phyloP scores from a whole-genome alignment of 2,797 vertebrate genomes.

The Sebastolobus alascanus region DNA sequence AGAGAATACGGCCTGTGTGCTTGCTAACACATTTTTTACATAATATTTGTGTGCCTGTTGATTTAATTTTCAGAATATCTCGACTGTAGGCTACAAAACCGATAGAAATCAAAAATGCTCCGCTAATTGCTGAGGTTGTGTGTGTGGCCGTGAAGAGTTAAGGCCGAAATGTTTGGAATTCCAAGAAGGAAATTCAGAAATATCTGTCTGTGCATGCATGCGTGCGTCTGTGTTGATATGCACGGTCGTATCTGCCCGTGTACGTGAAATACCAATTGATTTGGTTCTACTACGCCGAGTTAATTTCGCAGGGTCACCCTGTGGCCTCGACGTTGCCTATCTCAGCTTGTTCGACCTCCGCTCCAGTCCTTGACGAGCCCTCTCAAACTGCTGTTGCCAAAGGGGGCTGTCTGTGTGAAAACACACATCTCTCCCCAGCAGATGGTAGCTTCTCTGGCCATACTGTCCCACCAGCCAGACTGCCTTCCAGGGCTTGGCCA shows the following conservation, averaged over 20 bases:
- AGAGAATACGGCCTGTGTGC: neutral
- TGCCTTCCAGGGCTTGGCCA: conserved; percentile 79
- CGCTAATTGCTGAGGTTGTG: neutral
- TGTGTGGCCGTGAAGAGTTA: neutral
- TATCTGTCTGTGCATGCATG: neutral
- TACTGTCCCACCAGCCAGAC: conserved; percentile 81
- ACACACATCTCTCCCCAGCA: conserved; percentile 81
- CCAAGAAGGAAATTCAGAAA: neutral
- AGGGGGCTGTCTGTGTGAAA: conserved; percentile 65
- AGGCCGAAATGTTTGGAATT: conserved; percentile 4
- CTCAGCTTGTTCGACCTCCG: conserved; percentile 45
- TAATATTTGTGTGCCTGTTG: neutral
- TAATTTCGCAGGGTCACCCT: conserved; percentile 55
- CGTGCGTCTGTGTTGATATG: neutral
- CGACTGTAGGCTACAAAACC: neutral
- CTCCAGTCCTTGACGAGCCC: conserved; percentile 77
- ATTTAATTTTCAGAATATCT: conserved; percentile 1
- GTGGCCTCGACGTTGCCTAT: conserved; percentile 54
- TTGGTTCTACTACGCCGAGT: conserved; percentile 18
- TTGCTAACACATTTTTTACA: neutral
- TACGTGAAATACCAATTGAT: conserved; percentile 24
- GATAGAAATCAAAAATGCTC: neutral
- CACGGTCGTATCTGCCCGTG: neutral
- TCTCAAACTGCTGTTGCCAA: conserved; percentile 72
- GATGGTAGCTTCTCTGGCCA: conserved; percentile 84